Evolutionary conservation across 2,797 vertebrate genomes (phyloP).

Genomic region (Molossus molossus): DNA sequence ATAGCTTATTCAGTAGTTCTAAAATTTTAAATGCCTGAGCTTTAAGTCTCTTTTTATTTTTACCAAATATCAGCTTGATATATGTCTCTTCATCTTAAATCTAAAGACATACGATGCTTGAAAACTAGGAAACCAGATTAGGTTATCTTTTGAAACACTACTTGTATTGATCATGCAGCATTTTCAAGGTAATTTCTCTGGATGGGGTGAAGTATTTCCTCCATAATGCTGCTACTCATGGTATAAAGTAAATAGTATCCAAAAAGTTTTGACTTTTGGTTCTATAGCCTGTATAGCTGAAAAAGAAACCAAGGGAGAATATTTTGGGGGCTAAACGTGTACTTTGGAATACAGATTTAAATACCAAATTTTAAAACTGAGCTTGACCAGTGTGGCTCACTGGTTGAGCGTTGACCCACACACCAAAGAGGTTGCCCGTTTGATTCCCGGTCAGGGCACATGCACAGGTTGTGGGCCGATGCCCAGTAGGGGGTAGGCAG

Average conservation of each 20-base stretch:
- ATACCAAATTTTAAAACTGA: conserved; percentile 47
- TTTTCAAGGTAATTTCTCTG: not conserved
- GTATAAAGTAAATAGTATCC: conserved; percentile 4
- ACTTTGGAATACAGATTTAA: conserved; percentile 10
- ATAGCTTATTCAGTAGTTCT: conserved; percentile 55
- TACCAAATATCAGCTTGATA: not conserved
- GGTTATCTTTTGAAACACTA: not conserved
- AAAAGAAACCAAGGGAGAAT: conserved; percentile 30
- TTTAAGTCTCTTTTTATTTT: conserved; percentile 30
- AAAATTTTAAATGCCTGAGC: conserved; percentile 46
- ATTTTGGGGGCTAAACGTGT: not conserved
- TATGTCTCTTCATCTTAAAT: conserved; percentile 40
- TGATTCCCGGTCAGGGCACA: no score
- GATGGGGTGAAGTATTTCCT: not conserved
- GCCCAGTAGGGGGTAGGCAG: no score
- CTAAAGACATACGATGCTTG: not conserved
- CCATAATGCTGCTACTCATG: not conserved
- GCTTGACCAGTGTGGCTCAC: not conserved
- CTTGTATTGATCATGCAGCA: not conserved
- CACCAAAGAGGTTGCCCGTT: no score
- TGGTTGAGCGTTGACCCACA: no score
- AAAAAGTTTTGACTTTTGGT: not conserved
- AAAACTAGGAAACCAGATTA: conserved; percentile 46
- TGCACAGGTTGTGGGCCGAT: no score
- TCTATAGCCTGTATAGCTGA: not conserved